These are phyloP conservation scores for Drosophila albomicans DNA, from an alignment of 1,140 invertebrate genomes.

Conservation along the genomic window DNA sequence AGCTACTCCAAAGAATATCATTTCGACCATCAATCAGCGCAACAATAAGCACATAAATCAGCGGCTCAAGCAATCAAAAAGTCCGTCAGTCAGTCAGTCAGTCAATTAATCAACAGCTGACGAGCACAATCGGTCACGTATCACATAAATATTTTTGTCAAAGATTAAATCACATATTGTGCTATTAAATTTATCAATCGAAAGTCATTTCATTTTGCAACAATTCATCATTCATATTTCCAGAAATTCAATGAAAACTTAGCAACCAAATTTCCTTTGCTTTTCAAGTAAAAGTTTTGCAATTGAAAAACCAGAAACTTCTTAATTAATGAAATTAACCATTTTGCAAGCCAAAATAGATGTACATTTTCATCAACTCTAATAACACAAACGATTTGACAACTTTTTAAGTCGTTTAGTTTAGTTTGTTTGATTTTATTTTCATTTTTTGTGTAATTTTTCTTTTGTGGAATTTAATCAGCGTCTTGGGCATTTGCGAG, in stretches of 20 bases:
- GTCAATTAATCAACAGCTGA: too few relatives aligned
- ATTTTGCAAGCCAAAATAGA: background rate
- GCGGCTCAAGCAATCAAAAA: too few relatives aligned
- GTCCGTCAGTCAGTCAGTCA: too few relatives aligned
- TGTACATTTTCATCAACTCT: background rate
- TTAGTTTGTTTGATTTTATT: background rate
- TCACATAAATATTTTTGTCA: too few relatives aligned
- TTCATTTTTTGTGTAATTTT: background rate
- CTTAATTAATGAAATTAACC: background rate
- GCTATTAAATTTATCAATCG: too few relatives aligned
- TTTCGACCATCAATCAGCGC: too few relatives aligned
- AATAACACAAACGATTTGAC: background rate
- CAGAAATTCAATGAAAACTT: background rate
- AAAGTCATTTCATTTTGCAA: too few relatives aligned
- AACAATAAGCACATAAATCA: too few relatives aligned
- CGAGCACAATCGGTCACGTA: too few relatives aligned
- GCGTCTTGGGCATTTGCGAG: background rate
- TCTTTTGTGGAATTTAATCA: constrained; percentile 18
- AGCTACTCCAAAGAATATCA: too few relatives aligned
- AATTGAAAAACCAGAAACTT: background rate
- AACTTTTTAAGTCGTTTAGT: constrained; percentile 5
- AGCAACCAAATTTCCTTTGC: background rate
- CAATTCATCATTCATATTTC: too few relatives aligned
- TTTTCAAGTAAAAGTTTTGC: background rate
- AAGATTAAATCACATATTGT: too few relatives aligned